Percentiles rank a stretch among this genome's conserved stretches.
Conservation (phyloP, 1,140 invertebrate genomes). For the Drosophila miranda region DNA sequence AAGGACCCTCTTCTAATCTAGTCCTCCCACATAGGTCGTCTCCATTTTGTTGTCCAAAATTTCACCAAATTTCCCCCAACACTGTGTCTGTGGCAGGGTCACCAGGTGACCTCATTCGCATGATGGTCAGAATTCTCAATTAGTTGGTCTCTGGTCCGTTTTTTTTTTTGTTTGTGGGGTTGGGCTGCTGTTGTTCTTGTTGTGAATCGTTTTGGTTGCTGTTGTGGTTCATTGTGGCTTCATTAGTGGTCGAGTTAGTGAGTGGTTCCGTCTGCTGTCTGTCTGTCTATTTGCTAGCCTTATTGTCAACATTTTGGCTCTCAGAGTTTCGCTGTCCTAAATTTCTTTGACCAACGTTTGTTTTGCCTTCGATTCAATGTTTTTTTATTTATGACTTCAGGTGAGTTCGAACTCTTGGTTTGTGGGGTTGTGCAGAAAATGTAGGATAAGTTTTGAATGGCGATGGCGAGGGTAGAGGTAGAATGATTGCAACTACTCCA, state of each 20-base stretch:
- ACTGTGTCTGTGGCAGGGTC: neutral
- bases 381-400: no score
- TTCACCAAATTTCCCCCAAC: neutral
- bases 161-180: neutral
- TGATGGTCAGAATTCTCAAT: constrained; percentile 44
- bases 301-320: constrained; percentile 42
- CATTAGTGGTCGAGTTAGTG: constrained; percentile 41
- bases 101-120: constrained; percentile 38
- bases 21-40: constrained; percentile 10
- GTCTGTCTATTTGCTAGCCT: neutral
- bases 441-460: no score
- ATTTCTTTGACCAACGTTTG: constrained; percentile 9
- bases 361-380: no score
- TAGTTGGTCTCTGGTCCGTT: constrained; percentile 20
- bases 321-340: constrained; percentile 1
- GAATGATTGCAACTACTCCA: no score
- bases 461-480: no score
- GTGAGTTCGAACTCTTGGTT: no score
- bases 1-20: neutral
- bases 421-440: no score
- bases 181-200: constrained; percentile 14
- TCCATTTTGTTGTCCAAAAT: no score
- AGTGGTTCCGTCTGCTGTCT: constrained; percentile 22
- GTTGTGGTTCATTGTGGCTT: constrained; percentile 30
- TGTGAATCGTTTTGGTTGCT: neutral